Conservation (phyloP, 2,888 invertebrate species). For the Drosophila nr. fundita region DNA sequence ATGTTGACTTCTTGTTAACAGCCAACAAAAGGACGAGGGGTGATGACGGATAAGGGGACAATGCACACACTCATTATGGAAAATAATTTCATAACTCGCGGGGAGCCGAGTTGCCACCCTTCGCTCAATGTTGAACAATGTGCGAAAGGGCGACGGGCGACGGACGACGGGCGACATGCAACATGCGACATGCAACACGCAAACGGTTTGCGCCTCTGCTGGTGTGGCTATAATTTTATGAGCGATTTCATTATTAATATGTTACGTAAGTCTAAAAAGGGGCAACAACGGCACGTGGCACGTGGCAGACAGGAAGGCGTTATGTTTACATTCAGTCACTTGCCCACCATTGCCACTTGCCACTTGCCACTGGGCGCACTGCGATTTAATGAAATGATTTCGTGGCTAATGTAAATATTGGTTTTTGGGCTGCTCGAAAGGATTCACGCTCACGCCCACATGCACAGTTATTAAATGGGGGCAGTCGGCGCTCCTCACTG, state of each 20-base stretch:
- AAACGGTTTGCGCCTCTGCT: conserved; percentile 36
- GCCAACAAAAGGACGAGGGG: conserved; percentile 33
- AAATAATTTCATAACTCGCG: conserved; percentile 85
- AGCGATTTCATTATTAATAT: conserved; percentile 82
- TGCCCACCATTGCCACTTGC: conserved; percentile 34
- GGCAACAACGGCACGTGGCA: conserved; percentile 50
- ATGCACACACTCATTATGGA: conserved; percentile 78
- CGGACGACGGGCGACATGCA: conserved; percentile 40
- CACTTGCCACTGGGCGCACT: conserved; percentile 28
- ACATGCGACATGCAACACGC: conserved; percentile 62
- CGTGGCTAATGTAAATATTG: conserved; percentile 81
- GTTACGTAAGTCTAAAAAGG: conserved; percentile 51
- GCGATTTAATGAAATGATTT: conserved; percentile 77
- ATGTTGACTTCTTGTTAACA: conserved; percentile 76
- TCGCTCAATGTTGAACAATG: conserved; percentile 50
- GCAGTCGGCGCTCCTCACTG: conserved; percentile 6
- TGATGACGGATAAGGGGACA: conserved; percentile 12
- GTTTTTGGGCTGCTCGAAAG: conserved; percentile 44
- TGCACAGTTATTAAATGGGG: conserved; percentile 79
- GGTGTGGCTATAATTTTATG: conserved; percentile 82
- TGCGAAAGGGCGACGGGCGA: conserved; percentile 53
- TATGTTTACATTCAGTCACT: conserved; percentile 80
- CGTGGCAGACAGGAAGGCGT: conserved; percentile 84
- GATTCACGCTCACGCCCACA: conserved; percentile 66
- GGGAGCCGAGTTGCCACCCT: conserved; percentile 64